These are phyloP conservation scores for Chrysomela aeneicollis DNA, from an alignment of 2,888 invertebrate genomes.

Conservation along the genomic window DNA sequence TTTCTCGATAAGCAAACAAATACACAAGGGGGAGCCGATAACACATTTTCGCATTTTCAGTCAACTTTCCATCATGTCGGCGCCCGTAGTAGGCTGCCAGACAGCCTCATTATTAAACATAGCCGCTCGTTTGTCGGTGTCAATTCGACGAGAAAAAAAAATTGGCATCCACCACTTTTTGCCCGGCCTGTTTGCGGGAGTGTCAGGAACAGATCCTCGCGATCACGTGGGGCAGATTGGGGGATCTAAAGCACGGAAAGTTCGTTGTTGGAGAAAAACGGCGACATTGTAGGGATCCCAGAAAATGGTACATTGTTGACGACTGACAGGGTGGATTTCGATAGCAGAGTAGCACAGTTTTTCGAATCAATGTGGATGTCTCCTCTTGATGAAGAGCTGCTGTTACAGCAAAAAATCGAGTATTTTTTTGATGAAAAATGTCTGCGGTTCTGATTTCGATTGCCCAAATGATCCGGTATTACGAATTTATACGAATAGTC, in stretches of 20 bases:
- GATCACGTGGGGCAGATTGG: not conserved
- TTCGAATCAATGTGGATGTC: no score
- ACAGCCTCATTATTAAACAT: slow-evolving; percentile 21
- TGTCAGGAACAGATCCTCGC: not conserved
- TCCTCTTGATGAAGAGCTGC: no score
- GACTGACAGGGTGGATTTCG: no score
- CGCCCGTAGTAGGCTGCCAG: slow-evolving; percentile 6
- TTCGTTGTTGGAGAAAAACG: not conserved
- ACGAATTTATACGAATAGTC: no score
- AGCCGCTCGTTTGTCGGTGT: slow-evolving; percentile 7
- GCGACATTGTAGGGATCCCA: not conserved
- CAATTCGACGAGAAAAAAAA: slow-evolving; percentile 1
- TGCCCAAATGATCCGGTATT: no score
- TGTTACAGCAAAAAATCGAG: no score
- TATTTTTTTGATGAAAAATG: no score
- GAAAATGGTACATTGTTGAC: no score
- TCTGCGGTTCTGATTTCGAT: no score
- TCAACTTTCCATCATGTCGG: slow-evolving; percentile 18
- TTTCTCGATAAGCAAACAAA: not conserved
- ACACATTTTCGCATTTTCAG: slow-evolving; percentile 14
- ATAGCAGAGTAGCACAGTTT: no score
- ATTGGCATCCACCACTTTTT: not conserved
- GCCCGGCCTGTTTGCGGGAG: not conserved
- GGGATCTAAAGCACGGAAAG: not conserved
- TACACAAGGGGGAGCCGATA: slow-evolving; percentile 2